Evolutionary conservation across 2,113 vertebrate species (phyloP).

Genomic region (Eupsittula cactorum): DNA sequence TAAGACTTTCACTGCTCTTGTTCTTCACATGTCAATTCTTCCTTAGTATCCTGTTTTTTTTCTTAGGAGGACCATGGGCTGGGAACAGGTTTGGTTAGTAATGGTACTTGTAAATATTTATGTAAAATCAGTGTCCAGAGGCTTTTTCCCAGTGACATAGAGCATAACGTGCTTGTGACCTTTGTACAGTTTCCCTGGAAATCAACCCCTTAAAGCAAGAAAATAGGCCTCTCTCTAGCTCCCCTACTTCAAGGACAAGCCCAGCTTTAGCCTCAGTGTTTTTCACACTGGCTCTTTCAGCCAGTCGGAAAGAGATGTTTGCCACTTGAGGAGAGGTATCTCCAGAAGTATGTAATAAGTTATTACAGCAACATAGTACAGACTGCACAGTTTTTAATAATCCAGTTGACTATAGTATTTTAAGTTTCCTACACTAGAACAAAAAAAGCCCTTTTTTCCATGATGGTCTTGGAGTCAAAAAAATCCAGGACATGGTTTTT

Average conservation of each 20-base stretch:
- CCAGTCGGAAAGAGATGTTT: not conserved
- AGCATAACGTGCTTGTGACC: constrained; percentile 10
- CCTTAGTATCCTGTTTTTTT: not conserved
- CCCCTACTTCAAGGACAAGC: not conserved
- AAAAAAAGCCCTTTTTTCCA: not conserved
- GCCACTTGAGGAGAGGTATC: not conserved
- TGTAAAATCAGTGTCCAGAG: not conserved
- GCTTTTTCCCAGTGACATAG: constrained; percentile 7
- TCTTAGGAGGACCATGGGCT: not conserved
- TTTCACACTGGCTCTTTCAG: not conserved
- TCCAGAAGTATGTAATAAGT: not conserved
- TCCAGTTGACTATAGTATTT: not conserved
- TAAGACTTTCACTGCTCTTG: not conserved
- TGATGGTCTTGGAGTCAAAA: not conserved
- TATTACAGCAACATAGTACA: not conserved
- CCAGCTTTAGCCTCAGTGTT: not conserved
- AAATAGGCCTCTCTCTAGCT: not conserved
- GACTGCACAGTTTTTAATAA: not conserved
- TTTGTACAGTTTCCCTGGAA: constrained; percentile 51
- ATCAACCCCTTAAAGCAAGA: constrained; percentile 19
- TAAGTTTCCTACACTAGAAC: not conserved
- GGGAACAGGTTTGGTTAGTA: constrained; percentile 31
- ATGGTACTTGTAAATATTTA: constrained; percentile 26
- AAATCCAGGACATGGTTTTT: not conserved
- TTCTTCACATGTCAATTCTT: not conserved